Evolutionary conservation across 2,113 vertebrate species (phyloP), one percentile per base, ranked within the genome.

Genomic region (Pedetes capensis): DNA sequence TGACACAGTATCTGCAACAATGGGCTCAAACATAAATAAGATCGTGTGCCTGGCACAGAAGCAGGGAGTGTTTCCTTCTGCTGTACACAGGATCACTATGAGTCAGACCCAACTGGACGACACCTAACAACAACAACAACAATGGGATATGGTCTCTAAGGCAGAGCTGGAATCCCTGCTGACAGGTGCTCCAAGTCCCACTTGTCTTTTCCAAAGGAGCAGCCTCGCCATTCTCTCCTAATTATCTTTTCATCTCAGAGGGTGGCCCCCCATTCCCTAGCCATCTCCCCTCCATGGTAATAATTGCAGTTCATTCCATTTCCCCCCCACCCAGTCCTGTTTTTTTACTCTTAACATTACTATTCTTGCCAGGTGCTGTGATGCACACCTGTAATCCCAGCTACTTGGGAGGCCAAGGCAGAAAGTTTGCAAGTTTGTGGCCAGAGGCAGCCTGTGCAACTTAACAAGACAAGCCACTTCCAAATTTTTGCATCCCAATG

Each of bases 161-260:
- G 68, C 51, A 87, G 76, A 94, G 18, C n/a, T 69, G 53, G 82
- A 94, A 74, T 90, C 44, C 72, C 68, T 93, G 69, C 63, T 64
- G 85, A 44, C 80, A 37, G 20, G 42, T 20, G 95, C 20, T 91
- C 64, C 3, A 5, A 13, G 72, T 87, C 76, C 82, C 23, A 0
- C 90, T 86, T 87, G 57, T 63, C 39, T 71, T 90, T 94, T 59
- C 79, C 25, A 37, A 53, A 87, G 72, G 76, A 37, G 17, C 9
- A 6, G n/a, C 0, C 39, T 80, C 85, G 72, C 37, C 44, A 11
- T 74, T 82, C 80, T 94, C n/a, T 81, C 83, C 85, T 86, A 78
- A 79, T 79, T 64, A 86, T 78, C 79, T 78, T 76, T 94, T 83
- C 1, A 3, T 95, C 76, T 74, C 72, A 68, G 75, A 87, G 47